A percentile compares a stretch with the other conserved stretches of the same genome.
Conservation (phyloP, 1,140 invertebrate genomes). For the Lepidurus packardi region DNA sequence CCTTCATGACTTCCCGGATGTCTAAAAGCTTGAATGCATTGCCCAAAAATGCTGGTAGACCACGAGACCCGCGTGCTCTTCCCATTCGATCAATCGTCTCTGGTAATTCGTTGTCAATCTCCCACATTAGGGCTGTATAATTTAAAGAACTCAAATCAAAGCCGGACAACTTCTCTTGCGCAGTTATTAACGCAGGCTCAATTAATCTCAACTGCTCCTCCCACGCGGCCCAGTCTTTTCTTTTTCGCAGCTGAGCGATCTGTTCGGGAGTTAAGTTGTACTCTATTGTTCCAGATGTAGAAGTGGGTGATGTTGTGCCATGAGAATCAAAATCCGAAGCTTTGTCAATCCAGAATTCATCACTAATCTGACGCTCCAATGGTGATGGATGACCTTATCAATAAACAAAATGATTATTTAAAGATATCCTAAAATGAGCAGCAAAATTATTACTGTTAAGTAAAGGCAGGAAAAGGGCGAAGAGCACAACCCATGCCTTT, state of each 20-base stretch:
- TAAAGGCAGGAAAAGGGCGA: background rate
- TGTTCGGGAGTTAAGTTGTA: conserved; percentile 10
- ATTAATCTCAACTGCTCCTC: conserved; percentile 31
- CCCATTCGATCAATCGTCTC: conserved; percentile 34
- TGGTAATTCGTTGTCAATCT: conserved; percentile 36
- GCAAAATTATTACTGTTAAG: background rate
- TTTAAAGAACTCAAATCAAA: conserved; percentile 32
- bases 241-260: background rate
- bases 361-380: background rate
- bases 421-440: background rate
- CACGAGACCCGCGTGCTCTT: conserved; percentile 32
- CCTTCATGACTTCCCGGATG: conserved; percentile 72
- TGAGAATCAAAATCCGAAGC: background rate
- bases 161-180: conserved; percentile 29
- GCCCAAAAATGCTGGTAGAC: conserved; percentile 50
- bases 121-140: conserved; percentile 38
- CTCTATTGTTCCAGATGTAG: background rate
- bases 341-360: background rate
- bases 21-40: conserved; percentile 74
- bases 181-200: conserved; percentile 26
- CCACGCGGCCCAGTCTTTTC: background rate
- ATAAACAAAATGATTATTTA: background rate
- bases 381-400: background rate
- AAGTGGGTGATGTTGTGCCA: background rate
- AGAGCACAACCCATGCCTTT: background rate